These are phyloP conservation scores for Chelmon rostratus DNA, from an alignment of 2,797 vertebrate species.

Conservation along the genomic window DNA sequence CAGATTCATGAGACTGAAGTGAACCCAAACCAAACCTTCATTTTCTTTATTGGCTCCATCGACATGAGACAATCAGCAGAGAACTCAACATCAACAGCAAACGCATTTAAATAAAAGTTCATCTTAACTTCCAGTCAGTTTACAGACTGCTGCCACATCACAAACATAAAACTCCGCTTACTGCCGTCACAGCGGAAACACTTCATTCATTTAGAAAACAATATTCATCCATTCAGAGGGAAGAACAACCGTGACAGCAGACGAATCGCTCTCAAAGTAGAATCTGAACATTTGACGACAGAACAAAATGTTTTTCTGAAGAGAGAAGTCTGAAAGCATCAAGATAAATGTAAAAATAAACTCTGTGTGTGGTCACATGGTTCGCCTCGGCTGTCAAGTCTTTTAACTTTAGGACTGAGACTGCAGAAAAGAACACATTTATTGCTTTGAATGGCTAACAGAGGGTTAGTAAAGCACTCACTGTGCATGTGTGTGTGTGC, in stretches of 20 bases:
- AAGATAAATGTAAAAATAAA: too few relatives aligned
- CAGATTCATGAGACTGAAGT: too few relatives aligned
- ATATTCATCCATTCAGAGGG: not conserved
- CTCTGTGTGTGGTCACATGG: too few relatives aligned
- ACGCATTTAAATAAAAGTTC: not conserved
- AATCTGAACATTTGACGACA: too few relatives aligned
- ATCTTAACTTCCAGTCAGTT: not conserved
- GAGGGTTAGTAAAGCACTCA: not conserved
- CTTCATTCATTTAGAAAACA: not conserved
- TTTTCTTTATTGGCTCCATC: constrained; percentile 21
- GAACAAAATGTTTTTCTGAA: too few relatives aligned
- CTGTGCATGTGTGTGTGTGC: constrained; percentile 15
- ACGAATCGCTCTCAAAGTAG: too few relatives aligned
- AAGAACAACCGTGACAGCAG: not conserved
- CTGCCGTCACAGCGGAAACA: too few relatives aligned
- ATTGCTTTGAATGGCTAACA: not conserved
- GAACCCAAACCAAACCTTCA: too few relatives aligned
- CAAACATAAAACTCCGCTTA: not conserved
- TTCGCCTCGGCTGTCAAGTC: too few relatives aligned
- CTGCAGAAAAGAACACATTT: too few relatives aligned
- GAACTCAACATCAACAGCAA: not conserved
- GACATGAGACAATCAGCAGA: not conserved
- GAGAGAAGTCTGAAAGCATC: too few relatives aligned
- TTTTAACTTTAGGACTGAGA: too few relatives aligned
- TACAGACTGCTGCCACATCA: not conserved